Evolutionary conservation across 2,888 invertebrate genomes (phyloP).

Genomic region (Epistrophella euchroma): DNA sequence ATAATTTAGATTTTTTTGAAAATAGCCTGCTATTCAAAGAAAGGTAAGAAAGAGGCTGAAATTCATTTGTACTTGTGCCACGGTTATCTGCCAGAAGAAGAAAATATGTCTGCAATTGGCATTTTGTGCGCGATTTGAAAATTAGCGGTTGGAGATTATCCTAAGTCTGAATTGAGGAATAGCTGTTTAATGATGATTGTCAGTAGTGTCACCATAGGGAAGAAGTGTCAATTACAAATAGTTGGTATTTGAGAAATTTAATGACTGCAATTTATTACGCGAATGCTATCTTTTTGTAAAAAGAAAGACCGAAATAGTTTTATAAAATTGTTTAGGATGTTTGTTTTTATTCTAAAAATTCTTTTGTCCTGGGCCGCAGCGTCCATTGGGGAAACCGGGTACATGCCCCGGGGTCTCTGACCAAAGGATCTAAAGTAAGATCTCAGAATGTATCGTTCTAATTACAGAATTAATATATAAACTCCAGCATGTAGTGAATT

Average conservation of each 20-base stretch:
- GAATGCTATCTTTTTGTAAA: background rate
- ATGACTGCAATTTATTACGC: background rate
- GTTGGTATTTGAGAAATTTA: slow-evolving; percentile 5
- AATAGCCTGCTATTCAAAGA: background rate
- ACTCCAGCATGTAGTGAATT: too few species aligned
- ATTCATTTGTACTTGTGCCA: background rate
- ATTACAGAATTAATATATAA: too few species aligned
- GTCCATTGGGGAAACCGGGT: too few species aligned
- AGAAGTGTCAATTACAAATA: background rate
- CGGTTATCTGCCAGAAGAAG: background rate
- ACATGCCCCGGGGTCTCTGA: too few species aligned
- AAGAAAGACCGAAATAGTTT: background rate
- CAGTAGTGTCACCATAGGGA: background rate
- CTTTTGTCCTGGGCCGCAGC: too few species aligned
- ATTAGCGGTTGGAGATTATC: slow-evolving; percentile 2
- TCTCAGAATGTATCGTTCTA: too few species aligned
- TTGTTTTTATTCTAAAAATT: too few species aligned
- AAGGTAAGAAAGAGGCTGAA: background rate
- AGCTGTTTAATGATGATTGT: background rate
- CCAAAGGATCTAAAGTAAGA: too few species aligned
- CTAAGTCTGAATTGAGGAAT: background rate
- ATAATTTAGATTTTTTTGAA: background rate
- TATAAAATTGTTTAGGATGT: background rate
- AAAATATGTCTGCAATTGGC: background rate
- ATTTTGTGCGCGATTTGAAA: background rate